Evolutionary conservation across 2,888 invertebrate genomes (phyloP), one percentile per base, ranked within the genome.

Genomic region (Eucriotettix oculatus): DNA sequence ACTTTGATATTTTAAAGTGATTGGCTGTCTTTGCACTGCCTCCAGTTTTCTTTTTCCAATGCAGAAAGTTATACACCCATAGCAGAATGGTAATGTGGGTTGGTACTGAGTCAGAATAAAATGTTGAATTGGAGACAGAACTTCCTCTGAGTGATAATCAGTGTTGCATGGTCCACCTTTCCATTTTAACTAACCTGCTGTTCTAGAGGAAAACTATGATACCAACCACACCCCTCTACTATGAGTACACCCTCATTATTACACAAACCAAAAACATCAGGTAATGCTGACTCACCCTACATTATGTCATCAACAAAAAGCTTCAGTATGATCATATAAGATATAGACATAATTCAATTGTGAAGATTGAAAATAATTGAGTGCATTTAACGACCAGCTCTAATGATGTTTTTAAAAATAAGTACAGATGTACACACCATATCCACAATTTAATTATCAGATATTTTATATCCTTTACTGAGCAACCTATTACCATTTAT

Each of bases 1-100:
- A 12, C 12, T 53, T 53, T 16, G 16, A 68, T 73, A 73, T 73
- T 72, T 14, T 11, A 44, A n/a, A n/a, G n/a, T n/a, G n/a, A n/a
- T n/a, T n/a, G n/a, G n/a, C n/a, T n/a, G n/a, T n/a, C n/a, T n/a
- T n/a, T n/a, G n/a, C n/a, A n/a, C n/a, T n/a, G n/a, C n/a, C n/a
- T n/a, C n/a, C n/a, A n/a, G n/a, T n/a, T n/a, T n/a, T n/a, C n/a
- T n/a, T n/a, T n/a, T n/a, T n/a, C n/a, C n/a, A n/a, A n/a, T n/a
- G n/a, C n/a, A n/a, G n/a, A n/a, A 44, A 11, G 44, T 44, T 44
- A 10, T 44, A 14, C 10, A 44, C 44, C 44, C 44, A 44, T 44
- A 44, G 44, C 44, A 44, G 44, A 44, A 44, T 44, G 44, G 44
- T 44, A 44, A 11, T 44, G 44, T 14, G 14, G 44, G 44, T 11